phyloP scores from a whole-genome alignment of 1,140 invertebrate genomes.

The Lineus longissimus region DNA sequence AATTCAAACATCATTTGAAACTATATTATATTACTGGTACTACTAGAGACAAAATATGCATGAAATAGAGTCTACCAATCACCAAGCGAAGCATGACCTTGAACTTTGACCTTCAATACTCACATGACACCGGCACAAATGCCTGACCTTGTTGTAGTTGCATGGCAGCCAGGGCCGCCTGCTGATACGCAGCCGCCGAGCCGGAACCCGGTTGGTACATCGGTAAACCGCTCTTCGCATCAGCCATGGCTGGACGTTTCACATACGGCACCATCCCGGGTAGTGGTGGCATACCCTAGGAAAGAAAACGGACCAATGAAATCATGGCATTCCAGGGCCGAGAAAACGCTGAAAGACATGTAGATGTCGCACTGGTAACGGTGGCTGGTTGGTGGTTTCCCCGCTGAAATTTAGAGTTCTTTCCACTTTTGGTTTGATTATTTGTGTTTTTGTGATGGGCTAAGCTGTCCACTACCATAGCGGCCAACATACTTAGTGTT shows the following conservation, averaged over 20 bases:
- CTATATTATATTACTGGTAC: too few relatives aligned
- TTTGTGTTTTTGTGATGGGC: too few relatives aligned
- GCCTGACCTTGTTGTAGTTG: conserved; percentile 78
- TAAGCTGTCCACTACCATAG: too few relatives aligned
- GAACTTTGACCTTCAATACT: conserved; percentile 24
- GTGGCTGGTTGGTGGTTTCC: conserved; percentile 19
- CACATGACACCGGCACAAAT: conserved; percentile 58
- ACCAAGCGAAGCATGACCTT: too few relatives aligned
- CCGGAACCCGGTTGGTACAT: conserved; percentile 80
- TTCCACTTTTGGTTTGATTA: too few relatives aligned
- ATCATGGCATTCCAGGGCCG: conserved; percentile 70
- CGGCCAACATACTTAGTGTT: too few relatives aligned
- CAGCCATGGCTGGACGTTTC: conserved; percentile 73
- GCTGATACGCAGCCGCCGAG: conserved; percentile 70
- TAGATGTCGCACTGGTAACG: conserved; percentile 42
- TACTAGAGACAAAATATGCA: too few relatives aligned
- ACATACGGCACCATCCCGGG: conserved; percentile 92
- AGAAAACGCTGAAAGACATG: conserved; percentile 39
- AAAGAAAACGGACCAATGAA: conserved; percentile 27
- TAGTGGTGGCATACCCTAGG: conserved; percentile 68
- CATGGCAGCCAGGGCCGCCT: conserved; percentile 72
- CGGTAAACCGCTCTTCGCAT: conserved; percentile 88
- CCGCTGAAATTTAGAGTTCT: too few relatives aligned
- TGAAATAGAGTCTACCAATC: too few relatives aligned
- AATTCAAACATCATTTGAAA: too few relatives aligned